phyloP scores from a whole-genome alignment of 2,113 vertebrate species.

The Gnathonemus longibarbis region DNA sequence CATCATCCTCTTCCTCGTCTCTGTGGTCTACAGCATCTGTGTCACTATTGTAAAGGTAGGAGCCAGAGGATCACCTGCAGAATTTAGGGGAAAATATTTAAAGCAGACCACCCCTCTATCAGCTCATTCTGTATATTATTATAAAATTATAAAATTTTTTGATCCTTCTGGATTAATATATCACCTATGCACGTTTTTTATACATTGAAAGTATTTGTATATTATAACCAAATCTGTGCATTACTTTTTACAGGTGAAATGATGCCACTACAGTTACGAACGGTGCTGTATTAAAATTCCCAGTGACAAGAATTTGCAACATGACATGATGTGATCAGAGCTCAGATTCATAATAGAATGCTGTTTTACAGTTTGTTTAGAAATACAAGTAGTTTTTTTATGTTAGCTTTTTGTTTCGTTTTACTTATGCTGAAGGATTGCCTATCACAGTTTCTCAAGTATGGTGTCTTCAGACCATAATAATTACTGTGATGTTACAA shows the following conservation, averaged over 20 bases:
- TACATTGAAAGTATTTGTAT: not conserved
- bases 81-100: not conserved
- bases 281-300: not conserved
- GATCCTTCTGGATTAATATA: not conserved
- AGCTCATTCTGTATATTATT: not conserved
- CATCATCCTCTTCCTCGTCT: constrained; percentile 45
- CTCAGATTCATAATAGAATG: not conserved
- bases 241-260: not conserved
- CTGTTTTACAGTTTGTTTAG: not conserved
- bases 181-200: not conserved
- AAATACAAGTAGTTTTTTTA: not conserved
- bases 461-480: not conserved
- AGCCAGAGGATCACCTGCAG: not conserved
- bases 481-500: not conserved
- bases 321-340: not conserved
- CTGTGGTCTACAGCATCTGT: constrained; percentile 42
- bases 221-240: not conserved
- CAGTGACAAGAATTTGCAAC: not conserved
- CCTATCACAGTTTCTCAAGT: not conserved
- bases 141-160: not conserved
- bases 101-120: not conserved
- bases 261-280: not conserved
- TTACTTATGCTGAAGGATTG: not conserved
- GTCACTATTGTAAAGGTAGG: constrained; percentile 53
- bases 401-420: not conserved